A percentile compares a stretch with the other conserved stretches of the same genome.
Evolutionary conservation across 37 sponge, comb jelly and placozoan genomes (phyloP).

Genomic region (Beroe ovata): DNA sequence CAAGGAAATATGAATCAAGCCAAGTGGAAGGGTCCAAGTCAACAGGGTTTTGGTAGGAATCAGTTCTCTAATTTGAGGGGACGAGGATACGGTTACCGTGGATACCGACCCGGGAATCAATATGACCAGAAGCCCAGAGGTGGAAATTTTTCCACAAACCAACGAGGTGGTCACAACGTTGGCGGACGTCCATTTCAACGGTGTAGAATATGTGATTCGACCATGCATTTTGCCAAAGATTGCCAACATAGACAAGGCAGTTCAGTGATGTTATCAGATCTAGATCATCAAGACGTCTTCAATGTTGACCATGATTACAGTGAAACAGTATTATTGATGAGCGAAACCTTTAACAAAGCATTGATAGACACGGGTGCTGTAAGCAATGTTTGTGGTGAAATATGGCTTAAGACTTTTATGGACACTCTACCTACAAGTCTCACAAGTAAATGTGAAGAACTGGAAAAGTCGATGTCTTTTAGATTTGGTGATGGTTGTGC

Average conservation of each 20-base stretch:
- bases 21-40: no score
- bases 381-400: not conserved
- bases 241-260: not conserved
- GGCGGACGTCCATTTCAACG: not conserved
- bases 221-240: not conserved
- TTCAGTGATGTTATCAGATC: no score
- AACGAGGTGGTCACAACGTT: not conserved
- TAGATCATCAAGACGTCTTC: not conserved
- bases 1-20: no score
- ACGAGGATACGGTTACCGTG: no score
- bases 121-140: no score
- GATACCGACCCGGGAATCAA: no score
- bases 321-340: not conserved
- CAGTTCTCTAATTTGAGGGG: no score
- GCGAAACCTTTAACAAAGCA: not conserved
- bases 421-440: not conserved
- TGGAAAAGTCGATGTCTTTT: not conserved
- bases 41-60: no score
- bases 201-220: not conserved
- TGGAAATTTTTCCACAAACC: no score
- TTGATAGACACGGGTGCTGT: slow-evolving; percentile 12
- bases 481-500: slow-evolving; percentile 15
- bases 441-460: not conserved
- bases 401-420: not conserved
- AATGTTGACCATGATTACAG: not conserved